These are phyloP conservation scores for Empidonax traillii DNA, from an alignment of 2,113 vertebrate genomes.

Conservation along the genomic window DNA sequence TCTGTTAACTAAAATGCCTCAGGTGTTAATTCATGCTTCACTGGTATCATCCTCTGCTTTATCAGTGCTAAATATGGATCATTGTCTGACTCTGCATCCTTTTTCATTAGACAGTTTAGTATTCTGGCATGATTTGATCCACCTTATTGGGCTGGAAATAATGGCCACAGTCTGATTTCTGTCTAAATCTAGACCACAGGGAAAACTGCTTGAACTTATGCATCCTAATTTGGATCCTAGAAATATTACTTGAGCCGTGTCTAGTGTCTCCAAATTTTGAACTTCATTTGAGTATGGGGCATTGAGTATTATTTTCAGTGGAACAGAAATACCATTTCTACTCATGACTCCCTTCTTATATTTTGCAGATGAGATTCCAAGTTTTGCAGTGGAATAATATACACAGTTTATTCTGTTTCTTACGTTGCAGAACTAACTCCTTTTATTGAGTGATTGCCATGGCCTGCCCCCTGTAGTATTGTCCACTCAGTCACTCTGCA, in stretches of 20 bases:
- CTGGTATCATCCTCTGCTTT: background rate
- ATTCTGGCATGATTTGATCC: conserved; percentile 38
- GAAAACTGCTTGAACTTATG: background rate
- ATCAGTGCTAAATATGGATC: conserved; percentile 26
- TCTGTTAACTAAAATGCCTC: conserved; percentile 27
- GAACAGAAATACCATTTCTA: background rate
- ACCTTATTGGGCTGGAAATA: conserved; percentile 50
- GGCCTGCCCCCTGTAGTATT: background rate
- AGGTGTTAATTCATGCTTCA: conserved; percentile 56
- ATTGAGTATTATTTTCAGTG: background rate
- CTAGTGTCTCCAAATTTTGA: background rate
- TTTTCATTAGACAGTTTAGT: conserved; percentile 36
- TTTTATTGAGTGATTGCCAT: background rate
- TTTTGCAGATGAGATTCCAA: background rate
- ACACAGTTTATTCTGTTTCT: background rate
- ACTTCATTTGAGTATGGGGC: background rate
- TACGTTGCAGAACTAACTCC: background rate
- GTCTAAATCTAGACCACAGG: background rate
- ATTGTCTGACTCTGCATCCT: conserved; percentile 42
- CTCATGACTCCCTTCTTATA: background rate
- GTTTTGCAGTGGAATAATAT: background rate
- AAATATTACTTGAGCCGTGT: background rate
- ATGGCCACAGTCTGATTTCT: conserved; percentile 26
- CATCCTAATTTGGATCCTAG: background rate
- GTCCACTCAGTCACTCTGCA: background rate